These are phyloP conservation scores for Girardia tigrina DNA, from an alignment of 2,888 invertebrate species.

Conservation along the genomic window DNA sequence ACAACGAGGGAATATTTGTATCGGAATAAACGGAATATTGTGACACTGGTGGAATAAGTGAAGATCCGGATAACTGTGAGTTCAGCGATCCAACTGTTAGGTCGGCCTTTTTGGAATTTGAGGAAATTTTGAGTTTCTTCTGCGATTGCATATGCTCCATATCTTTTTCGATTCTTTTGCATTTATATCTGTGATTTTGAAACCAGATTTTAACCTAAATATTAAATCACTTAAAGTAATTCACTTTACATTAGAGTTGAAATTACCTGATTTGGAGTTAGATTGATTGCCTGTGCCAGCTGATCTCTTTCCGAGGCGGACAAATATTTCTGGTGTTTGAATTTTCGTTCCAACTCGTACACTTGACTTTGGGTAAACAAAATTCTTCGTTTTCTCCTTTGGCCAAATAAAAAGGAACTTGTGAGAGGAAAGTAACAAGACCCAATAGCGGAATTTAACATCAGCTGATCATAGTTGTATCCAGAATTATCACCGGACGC, in stretches of 20 bases:
- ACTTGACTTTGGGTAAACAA: neutral
- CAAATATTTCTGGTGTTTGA: conserved; percentile 19
- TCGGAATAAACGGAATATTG: neutral
- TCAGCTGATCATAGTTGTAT: neutral
- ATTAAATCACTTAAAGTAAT: neutral
- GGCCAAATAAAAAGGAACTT: conserved; percentile 15
- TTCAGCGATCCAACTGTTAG: neutral
- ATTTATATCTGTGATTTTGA: conserved; percentile 98
- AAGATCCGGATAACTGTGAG: neutral
- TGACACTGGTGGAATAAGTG: neutral
- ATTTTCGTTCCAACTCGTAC: conserved; percentile 14
- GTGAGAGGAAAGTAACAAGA: conserved; percentile 8
- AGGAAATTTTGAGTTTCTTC: neutral
- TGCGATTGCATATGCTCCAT: conserved; percentile 8
- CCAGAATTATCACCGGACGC: neutral
- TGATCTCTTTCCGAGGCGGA: conserved; percentile 2
- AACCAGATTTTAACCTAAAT: conserved; percentile 96
- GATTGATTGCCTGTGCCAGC: neutral
- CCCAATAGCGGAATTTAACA: conserved; percentile 1
- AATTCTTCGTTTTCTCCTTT: neutral
- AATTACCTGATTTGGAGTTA: neutral
- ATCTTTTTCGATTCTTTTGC: conserved; percentile 82
- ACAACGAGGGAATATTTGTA: neutral
- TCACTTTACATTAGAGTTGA: neutral
- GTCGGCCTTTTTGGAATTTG: neutral